Percentiles rank a stretch among this genome's conserved stretches.
Conservation (phyloP, 1,140 invertebrate species). For the roundworm (Caenorhabditis elegans) region WBcel235 BX284602.5:6560501-6561000, state of each 20-base stretch:
- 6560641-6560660: slow-evolving; percentile 39
- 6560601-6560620: not conserved
- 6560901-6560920: not conserved
- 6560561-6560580: slow-evolving; percentile 31
- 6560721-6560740: slow-evolving; percentile 33
- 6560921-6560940: not conserved
- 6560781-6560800: slow-evolving; percentile 64
- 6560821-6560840: not conserved
- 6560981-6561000: slow-evolving; percentile 36
- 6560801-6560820: slow-evolving; percentile 53
- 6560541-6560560: not conserved
- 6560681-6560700: not conserved
- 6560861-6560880: slow-evolving; percentile 10
- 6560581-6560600: not conserved
- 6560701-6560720: not conserved
- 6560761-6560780: slow-evolving; percentile 60
- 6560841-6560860: slow-evolving; percentile 30
- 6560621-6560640: slow-evolving; percentile 31
- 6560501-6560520: slow-evolving; percentile 40
- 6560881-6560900: not conserved
- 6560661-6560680: slow-evolving; percentile 38
- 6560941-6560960: not conserved
- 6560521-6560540: slow-evolving; percentile 10
- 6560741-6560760: slow-evolving; percentile 59
- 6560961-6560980: slow-evolving; percentile 18